A percentile compares a stretch with the other conserved stretches of the same genome.
These are phyloP conservation scores for Orchesella flavescens DNA, from an alignment of 2,888 invertebrate species.

Conservation along the genomic window DNA sequence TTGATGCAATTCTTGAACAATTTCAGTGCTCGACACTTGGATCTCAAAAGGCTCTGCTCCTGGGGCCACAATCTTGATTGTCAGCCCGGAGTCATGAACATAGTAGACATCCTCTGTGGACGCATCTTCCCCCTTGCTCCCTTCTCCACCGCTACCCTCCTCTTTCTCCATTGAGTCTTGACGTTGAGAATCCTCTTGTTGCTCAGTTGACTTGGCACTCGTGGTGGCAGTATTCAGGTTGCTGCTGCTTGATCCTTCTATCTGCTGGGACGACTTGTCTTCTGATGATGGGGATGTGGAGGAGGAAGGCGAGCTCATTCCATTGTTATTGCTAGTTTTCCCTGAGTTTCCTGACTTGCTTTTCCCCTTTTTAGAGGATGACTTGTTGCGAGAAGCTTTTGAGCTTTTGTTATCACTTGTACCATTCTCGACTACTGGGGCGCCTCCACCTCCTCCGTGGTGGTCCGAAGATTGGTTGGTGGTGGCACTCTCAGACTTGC, in stretches of 20 bases:
- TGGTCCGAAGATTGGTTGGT: background rate
- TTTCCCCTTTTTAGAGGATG: constrained; percentile 55
- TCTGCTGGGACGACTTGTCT: constrained; percentile 29
- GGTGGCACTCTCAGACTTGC: constrained; percentile 32
- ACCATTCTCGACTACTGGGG: constrained; percentile 54
- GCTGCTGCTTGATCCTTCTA: background rate
- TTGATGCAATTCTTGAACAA: constrained; percentile 98
- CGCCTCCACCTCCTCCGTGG: constrained; percentile 34
- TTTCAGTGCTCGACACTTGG: constrained; percentile 96
- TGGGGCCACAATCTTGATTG: constrained; percentile 94
- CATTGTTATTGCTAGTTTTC: background rate
- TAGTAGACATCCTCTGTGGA: constrained; percentile 84
- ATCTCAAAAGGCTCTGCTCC: constrained; percentile 94
- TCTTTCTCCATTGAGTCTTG: constrained; percentile 22
- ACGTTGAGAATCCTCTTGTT: background rate
- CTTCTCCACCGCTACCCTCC: constrained; percentile 37
- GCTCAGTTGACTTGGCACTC: constrained; percentile 49
- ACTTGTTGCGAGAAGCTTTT: constrained; percentile 42
- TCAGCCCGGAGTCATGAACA: constrained; percentile 92
- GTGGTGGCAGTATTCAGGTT: constrained; percentile 54
- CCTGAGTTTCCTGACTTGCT: constrained; percentile 16
- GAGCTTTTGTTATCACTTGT: constrained; percentile 62
- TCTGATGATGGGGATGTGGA: constrained; percentile 25
- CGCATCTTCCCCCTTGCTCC: constrained; percentile 73
- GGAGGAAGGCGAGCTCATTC: background rate